Conservation (phyloP, 2,888 invertebrate genomes). For the Spisula solida region DNA sequence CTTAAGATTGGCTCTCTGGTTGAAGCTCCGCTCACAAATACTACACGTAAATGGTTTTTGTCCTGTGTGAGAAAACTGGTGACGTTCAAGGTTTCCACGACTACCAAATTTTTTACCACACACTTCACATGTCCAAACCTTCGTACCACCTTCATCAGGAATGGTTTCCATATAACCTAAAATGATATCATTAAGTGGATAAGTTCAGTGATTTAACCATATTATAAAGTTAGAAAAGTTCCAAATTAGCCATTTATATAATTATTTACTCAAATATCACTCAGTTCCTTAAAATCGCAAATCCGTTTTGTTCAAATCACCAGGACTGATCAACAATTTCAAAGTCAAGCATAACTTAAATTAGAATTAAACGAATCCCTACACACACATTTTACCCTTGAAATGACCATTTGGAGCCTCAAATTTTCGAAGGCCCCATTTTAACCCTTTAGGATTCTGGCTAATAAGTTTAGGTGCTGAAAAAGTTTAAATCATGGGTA, state of each 20-base stretch:
- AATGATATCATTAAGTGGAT: background rate
- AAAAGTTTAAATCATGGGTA: no score
- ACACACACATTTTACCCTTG: no score
- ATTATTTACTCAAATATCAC: background rate
- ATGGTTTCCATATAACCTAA: slow-evolving; percentile 3
- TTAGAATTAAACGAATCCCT: no score
- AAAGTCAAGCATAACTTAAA: no score
- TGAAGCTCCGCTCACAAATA: slow-evolving; percentile 31
- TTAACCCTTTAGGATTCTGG: no score
- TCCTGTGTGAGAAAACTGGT: slow-evolving; percentile 29
- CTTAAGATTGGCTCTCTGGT: slow-evolving; percentile 42
- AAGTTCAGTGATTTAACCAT: background rate
- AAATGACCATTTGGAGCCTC: no score
- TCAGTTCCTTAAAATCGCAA: no score
- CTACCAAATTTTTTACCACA: slow-evolving; percentile 37
- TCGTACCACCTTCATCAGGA: background rate
- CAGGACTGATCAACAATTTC: no score
- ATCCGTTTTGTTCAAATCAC: no score
- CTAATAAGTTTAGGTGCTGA: no score
- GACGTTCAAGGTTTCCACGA: slow-evolving; percentile 26
- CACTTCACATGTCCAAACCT: slow-evolving; percentile 14
- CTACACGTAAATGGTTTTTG: slow-evolving; percentile 25
- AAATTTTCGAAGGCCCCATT: no score
- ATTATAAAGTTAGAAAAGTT: background rate
- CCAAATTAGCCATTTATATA: background rate